Evolutionary conservation across 2,113 vertebrate species (phyloP), one percentile per base, ranked within the genome.

Genomic region (human): DNA sequence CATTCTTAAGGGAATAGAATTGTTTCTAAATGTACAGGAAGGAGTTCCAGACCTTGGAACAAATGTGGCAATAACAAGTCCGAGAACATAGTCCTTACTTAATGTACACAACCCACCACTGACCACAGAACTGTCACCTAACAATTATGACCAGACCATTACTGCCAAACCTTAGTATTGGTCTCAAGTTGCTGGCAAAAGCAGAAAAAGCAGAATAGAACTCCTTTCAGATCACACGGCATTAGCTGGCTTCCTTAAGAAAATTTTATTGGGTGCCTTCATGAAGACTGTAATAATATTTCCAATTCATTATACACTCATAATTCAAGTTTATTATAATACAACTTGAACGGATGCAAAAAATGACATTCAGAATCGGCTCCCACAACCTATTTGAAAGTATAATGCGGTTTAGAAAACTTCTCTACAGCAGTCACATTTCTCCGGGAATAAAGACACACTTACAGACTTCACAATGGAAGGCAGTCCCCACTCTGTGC

Each of bases 401-500:
- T 86, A 82, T 92, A 94, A 92, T 92, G 91, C 22, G 84, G 73
- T 45, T 76, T 59, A 64, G 96, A 38, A 82, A 90, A 92, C 91
- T 45, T 85, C 93, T 85, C 92, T 11, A 7, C 40, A 10, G 80
- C 80, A 90, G 96, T n/a, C 73, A n/a, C 82, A 59, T 52, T 59
- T 55, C 84, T 52, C 8, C 4, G 20, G 78, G 85, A 27, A 50
- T 5, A 16, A 8, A 88, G 90, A 30, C 5, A 59, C 0, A 99
- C 99, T 95, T 96, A 99, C 99, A 14, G 99, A 99, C 98, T 99
- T 99, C 70, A 99, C 99, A n/a, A 99, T 99, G 70, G 99, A 99
- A 0, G 99, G 99, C 80, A 99, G 99, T 4, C 99, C 99, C 99
- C 99, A 99, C 87, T 99, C 99, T 0, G 99, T 99, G 97, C 99